phyloP scores from a whole-genome alignment of 1,140 invertebrate genomes.

The Eriocheir sinensis region DNA sequence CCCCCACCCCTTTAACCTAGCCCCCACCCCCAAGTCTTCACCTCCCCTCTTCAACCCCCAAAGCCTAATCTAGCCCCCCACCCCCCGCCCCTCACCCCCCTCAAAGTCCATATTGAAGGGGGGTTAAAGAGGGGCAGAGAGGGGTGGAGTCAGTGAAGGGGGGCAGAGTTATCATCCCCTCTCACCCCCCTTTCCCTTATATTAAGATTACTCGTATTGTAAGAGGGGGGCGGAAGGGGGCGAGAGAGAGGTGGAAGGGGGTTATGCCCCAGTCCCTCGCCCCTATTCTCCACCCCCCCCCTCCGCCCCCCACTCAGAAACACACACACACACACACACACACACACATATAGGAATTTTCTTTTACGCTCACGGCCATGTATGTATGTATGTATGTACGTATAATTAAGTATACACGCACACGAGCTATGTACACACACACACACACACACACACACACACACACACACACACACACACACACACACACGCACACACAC shows the following conservation, averaged over 20 bases:
- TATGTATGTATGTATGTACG: constrained; percentile 32
- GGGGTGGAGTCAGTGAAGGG: no score
- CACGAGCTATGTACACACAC: background rate
- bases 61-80: background rate
- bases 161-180: no score
- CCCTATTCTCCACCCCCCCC: background rate
- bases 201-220: no score
- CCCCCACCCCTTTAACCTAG: background rate
- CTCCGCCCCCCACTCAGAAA: background rate
- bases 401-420: constrained; percentile 44
- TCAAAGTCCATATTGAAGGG: background rate
- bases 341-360: constrained; percentile 2
- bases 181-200: no score
- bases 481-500: background rate
- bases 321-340: constrained; percentile 20
- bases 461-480: constrained; percentile 19
- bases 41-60: background rate
- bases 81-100: background rate
- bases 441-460: background rate
- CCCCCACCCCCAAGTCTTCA: background rate
- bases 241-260: no score
- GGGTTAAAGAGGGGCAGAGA: background rate
- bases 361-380: constrained; percentile 29
- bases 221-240: no score
- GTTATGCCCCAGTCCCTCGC: no score